Base-by-base conservation (phyloP, 1,140 invertebrate species). In the Batillaria attramentaria region DNA sequence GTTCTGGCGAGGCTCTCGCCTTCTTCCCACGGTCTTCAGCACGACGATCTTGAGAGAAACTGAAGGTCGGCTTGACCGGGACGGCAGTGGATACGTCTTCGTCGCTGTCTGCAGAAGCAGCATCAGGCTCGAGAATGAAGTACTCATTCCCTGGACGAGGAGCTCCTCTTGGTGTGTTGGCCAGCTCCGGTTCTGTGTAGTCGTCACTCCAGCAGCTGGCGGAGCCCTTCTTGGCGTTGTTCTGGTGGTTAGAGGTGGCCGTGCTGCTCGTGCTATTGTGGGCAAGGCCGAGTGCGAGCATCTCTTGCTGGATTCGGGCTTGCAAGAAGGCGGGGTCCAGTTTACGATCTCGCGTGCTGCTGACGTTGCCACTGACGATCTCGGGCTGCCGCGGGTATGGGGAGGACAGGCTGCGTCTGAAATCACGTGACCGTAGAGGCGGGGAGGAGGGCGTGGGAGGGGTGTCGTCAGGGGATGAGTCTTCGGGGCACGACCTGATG, bases 241-340 rank as follows among this genome's bases (percentile, higher is more conserved):
- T 5, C 6, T 69, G 18, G n/a, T 10, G 28, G 31, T 28, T 20
- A 8, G 66, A 37, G 8, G 37, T 24, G 4, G 37, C 37, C 8
- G 66, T 37, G 20, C n/a, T 8, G 10, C n/a, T 41, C 16, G 13
- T 18, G 66, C 35, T 28, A 24, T 24, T 69, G 28, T 24, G 6
- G 35, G 16, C 20, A 20, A 75, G 42, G 8, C 73, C 73, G 35
- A 75, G 57, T 1, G 57, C 73, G 2, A 33, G 33, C 73, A 75
- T 75, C 39, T 75, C 73, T 60, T 65, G 35, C 57, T 65, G 54
- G 28, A 75, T 75, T 16, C 73, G 39, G 33, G 68, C 57, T 37
- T 62, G 33, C 35, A 70, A 28, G 2, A 35, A 37, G 0, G 42
- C 57, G 16, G 73, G 28, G 8, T 75, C 73, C 50, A 75, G 24